These are phyloP conservation scores for Octodonta nipae DNA, from an alignment of 2,888 invertebrate species.

Conservation along the genomic window DNA sequence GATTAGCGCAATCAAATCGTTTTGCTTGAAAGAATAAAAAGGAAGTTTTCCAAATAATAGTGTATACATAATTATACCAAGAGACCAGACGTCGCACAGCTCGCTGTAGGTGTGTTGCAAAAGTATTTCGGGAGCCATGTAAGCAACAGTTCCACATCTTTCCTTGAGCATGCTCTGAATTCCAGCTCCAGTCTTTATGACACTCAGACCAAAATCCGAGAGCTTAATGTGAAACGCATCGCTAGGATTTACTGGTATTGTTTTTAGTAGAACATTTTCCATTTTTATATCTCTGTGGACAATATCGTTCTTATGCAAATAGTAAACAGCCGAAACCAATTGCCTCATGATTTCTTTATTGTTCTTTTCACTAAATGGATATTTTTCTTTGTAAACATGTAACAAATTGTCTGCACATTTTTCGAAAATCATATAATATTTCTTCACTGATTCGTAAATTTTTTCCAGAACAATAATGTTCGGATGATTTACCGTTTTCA, in stretches of 20 bases:
- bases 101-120: slow-evolving; percentile 41
- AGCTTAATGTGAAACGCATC: slow-evolving; percentile 42
- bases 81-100: slow-evolving; percentile 46
- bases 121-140: slow-evolving; percentile 43
- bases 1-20: slow-evolving; percentile 27
- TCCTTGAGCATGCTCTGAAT: slow-evolving; percentile 42
- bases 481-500: slow-evolving; percentile 42
- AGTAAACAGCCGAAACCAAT: slow-evolving; percentile 31
- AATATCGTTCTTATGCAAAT: slow-evolving; percentile 37
- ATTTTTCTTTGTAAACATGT: slow-evolving; percentile 27
- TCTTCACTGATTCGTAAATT: slow-evolving; percentile 41
- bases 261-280: slow-evolving; percentile 38
- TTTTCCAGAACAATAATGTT: slow-evolving; percentile 42
- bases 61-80: slow-evolving; percentile 43
- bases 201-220: slow-evolving; percentile 45
- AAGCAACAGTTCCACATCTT: slow-evolving; percentile 12
- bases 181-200: slow-evolving; percentile 36
- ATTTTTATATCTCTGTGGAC: slow-evolving; percentile 39
- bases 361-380: too few species aligned
- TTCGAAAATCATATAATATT: slow-evolving; percentile 43
- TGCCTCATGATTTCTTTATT: slow-evolving; percentile 29
- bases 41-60: slow-evolving; percentile 34
- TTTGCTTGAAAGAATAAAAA: slow-evolving; percentile 27
- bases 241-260: slow-evolving; percentile 34
- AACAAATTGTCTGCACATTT: slow-evolving; percentile 39